Base-by-base conservation (phyloP, 2,888 invertebrate species). In the Drosophila kokeensis region DNA sequence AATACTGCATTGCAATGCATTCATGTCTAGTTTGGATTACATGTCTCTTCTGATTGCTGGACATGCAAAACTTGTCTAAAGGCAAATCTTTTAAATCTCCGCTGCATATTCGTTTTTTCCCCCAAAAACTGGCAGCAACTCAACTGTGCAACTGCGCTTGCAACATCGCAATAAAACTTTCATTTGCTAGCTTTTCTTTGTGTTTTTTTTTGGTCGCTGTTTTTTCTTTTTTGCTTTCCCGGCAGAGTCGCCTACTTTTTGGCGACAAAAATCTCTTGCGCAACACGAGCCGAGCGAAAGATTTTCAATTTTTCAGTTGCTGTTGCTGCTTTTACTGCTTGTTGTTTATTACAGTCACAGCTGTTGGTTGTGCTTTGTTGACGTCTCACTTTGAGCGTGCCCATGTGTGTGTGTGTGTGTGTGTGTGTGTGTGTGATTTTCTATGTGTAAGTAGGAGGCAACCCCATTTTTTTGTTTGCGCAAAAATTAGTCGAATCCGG, bases 271-370 rank as follows among this genome's bases (percentile, higher is more conserved):
- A 74, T 81, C 82, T 88, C 83, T 88, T 86, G 83, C 85, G 88
- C 79, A 85, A 85, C 70, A 63, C 40, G 50, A 27, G 36, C 54
- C 50, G 62, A 50, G 64, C 53, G 30, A 54, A 76, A 50, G 71
- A 62, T 54, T 73, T 64, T 79, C 79, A 60, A 69, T 68, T 72
- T 29, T 38, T 11, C 21, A 49, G 69, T 50, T 68, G 38, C 58
- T 61, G 64, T 65, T 81, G 59, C 48, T 68, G 58, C 30, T 63
- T 73, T 62, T 69, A 64, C 40, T 82, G 77, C 74, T 72, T 76
- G 73, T 89, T 89, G 89, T 87, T 86, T 86, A 84, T 87, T 81
- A 87, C 87, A 76, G 79, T 77, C 81, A 79, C 87, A 86, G 84
- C 84, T 89, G 89, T 76, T 87, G 75, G 87, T 57, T 59, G 38